A percentile compares a stretch with the other conserved stretches of the same genome.
phyloP scores from a whole-genome alignment of 2,797 vertebrate genomes.

The Sphenodon punctatus region DNA sequence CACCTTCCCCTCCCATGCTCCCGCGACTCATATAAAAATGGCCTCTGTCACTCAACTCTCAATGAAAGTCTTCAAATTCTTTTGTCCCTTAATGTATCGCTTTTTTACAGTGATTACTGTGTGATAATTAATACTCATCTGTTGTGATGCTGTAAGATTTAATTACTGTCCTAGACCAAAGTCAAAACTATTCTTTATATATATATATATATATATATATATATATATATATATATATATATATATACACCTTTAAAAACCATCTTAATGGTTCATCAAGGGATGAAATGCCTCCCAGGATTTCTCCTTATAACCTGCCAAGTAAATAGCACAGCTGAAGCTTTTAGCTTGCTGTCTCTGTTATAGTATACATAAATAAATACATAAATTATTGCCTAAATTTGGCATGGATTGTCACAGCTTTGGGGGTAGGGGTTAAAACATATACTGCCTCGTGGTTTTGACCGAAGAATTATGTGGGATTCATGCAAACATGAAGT shows the following conservation, averaged over 20 bases:
- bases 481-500: not conserved
- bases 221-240: not conserved
- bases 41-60: not conserved
- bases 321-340: fast-evolving
- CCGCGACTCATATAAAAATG: no score
- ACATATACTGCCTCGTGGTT: not conserved
- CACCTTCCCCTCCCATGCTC: no score
- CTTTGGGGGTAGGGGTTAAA: not conserved
- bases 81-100: not conserved
- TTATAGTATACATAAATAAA: no score
- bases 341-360: not conserved
- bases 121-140: not conserved
- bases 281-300: not conserved
- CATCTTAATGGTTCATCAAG: not conserved
- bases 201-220: not conserved
- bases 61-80: not conserved
- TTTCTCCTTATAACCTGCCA: not conserved
- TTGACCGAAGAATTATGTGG: not conserved
- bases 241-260: not conserved
- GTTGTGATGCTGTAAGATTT: not conserved
- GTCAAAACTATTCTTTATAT: no score
- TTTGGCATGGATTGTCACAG: not conserved
- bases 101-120: not conserved
- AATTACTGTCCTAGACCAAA: not conserved
- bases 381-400: not conserved